Base-by-base conservation (phyloP, 2,797 vertebrate genomes). In the Parotocinclus haroldoi region DNA sequence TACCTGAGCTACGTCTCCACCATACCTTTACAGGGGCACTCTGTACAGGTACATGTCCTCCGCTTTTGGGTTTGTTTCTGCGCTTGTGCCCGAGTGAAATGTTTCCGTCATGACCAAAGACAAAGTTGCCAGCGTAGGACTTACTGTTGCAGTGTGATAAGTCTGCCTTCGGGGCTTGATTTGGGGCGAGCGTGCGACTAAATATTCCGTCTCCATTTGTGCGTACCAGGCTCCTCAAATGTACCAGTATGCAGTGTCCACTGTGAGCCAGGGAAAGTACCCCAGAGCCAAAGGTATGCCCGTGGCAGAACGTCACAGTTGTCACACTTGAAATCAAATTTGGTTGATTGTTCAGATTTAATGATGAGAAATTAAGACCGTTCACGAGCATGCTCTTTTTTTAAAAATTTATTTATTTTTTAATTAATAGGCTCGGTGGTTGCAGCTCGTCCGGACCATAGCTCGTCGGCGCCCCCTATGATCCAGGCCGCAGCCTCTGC, bases 201-300 rank as follows among this genome's bases (percentile, higher is more conserved):
- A n/a, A n/a, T n/a, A n/a, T n/a, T n/a, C n/a, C n/a, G n/a, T n/a
- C n/a, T n/a, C n/a, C n/a, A n/a, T 50, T 46, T 68, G 19, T 76
- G 16, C 73, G 8, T 12, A 1, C 14, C 44, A 96, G 94, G 87
- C 92, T 3, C 91, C 90, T 67, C 92, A 85, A 63, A 93, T 96
- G 91, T 96, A 94, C 82, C 91, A 88, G 7, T 96, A 96, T 81
- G 88, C 92, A 27, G 91, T 96, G 80, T 89, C 93, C 36, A 83
- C 93, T 42, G 90, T 95, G 42, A 89, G 87, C 84, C 94, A 94
- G 84, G 92, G 92, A 56, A 96, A 96, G 84, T 96, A 91, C 80
- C 79, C 89, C 68, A 83, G 92, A 78, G 79, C 90, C 69, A 96
- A 95, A 93, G 92, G 94, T 94, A 79, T 38, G 36, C 46, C 45